phyloP scores from a whole-genome alignment of 2,113 vertebrate species.

The Coracopsis vasa region DNA sequence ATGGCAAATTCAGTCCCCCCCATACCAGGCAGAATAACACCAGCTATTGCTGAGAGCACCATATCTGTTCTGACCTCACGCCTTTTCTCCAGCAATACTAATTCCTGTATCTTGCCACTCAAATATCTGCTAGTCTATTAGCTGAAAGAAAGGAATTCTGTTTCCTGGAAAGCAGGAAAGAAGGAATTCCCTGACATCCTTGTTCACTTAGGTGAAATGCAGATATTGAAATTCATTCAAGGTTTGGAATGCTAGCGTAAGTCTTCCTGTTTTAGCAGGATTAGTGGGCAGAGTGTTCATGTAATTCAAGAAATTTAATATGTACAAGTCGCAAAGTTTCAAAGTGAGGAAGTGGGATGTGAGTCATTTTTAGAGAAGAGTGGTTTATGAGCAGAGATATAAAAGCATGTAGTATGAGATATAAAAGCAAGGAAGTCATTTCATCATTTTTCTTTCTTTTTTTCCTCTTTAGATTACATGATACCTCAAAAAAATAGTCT shows the following conservation, averaged over 20 bases:
- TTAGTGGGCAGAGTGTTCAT: background rate
- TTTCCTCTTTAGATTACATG: background rate
- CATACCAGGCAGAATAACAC: background rate
- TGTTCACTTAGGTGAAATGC: background rate
- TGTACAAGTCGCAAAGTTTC: background rate
- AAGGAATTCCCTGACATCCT: background rate
- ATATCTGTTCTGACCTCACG: background rate
- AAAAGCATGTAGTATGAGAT: background rate
- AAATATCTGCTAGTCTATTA: background rate
- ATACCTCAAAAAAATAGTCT: background rate
- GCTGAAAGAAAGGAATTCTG: background rate
- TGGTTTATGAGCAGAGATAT: background rate
- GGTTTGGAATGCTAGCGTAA: background rate
- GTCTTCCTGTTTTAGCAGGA: background rate
- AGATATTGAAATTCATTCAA: background rate
- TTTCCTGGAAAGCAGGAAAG: background rate
- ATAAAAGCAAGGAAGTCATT: background rate
- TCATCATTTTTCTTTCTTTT: background rate
- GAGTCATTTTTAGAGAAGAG: background rate
- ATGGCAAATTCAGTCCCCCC: background rate
- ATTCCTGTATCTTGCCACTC: background rate
- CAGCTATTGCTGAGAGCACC: background rate
- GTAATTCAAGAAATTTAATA: background rate
- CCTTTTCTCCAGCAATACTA: background rate
- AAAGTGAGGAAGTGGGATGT: background rate